Evolutionary conservation across 2,113 vertebrate species (phyloP), one percentile per base, ranked within the genome.

Genomic region (Rhinogobius similis): DNA sequence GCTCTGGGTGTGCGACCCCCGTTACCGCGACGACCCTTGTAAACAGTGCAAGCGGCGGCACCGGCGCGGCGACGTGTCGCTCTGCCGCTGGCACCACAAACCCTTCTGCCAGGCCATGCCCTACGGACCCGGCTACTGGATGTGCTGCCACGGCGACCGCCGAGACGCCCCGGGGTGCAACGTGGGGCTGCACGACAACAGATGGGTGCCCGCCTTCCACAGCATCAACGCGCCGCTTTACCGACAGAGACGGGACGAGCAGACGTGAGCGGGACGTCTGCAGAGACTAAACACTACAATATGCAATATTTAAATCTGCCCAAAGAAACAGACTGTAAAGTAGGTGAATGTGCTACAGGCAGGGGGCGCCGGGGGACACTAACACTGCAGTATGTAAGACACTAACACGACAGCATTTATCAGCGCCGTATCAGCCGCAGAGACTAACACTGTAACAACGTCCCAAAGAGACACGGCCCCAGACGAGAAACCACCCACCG

Each of bases 41-140:
- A 99, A 99, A 84, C 96, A 96, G 80, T 99, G 98, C 90, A 98
- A 98, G 91, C 95, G 93, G 84, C 95, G 94, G 0, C 96, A 95
- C 1, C 86, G 87, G 0, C 94, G 94, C 5, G 98, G 97, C 16
- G 98, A 99, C 0, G 96, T 96, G 38, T 98, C 97, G 0, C 90
- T 96, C 24, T 98, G 97, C 90, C 90, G 96, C 32, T 99, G 98
- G 98, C 98, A 99, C 53, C 96, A 96, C 84, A 99, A 99, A 78
- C 96, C 96, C 11, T 99, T 95, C 84, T 99, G 96, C 84, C 97
- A 98, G 88, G 95, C 96, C 0, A 76, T 98, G 79, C 97, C 98
- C 0, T 96, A 96, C 0, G 98, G 97, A 10, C 98, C 96, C 0
- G 96, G 96, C 0, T 97, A 96, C 89, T 99, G 97, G 98, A 97